Base-by-base conservation (phyloP, 2,888 invertebrate species). In the Flexamia atlantica region DNA sequence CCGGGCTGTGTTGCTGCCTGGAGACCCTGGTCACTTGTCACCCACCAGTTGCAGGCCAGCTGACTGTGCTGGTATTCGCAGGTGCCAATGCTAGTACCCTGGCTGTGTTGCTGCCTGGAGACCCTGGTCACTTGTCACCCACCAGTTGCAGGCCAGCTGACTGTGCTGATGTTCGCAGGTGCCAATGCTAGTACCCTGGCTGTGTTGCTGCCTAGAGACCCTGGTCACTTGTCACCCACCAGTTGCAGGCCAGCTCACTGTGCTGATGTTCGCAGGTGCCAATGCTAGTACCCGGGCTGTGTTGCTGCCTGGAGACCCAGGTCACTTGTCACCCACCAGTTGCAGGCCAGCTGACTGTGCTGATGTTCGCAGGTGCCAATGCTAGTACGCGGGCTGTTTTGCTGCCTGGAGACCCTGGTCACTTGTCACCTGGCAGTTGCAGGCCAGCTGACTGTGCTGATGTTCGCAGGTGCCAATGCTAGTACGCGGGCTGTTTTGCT, bases 301-400 rank as follows among this genome's bases (percentile, higher is more conserved):
- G 92, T 42, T 94, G 95, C 86, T 92, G 93, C 84, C 94, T 95
- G 88, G 94, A 95, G 46, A 94, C 94, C 0, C 92, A 93, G 89
- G 92, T 96, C 86, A 89, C 92, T 53, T 91, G 90, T 87, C 91
- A 92, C 85, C 90, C 91, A 84, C 92, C 92, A 40, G 89, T 92
- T 23, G 90, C 92, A 10, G 91, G 93, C 85, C 92, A 92, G 42
- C 91, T 95, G 28, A 92, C 94, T 88, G 93, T 95, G n/a, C 92
- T 94, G 88, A 92, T 94, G 7, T 89, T 95, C 70, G 91, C 92
- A 96, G 95, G 92, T 97, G 20, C 96, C 97, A 0, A 92, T 96
- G 84, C 91, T 98, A 50, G 93, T 95, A 0, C 95, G 96, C 1
- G 94, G 94, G 7, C 90, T 94, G 12, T 92, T 92, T 42, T 94